Evolutionary conservation across 2,888 invertebrate species (phyloP).

Genomic region (Agrotis ipsilon): DNA sequence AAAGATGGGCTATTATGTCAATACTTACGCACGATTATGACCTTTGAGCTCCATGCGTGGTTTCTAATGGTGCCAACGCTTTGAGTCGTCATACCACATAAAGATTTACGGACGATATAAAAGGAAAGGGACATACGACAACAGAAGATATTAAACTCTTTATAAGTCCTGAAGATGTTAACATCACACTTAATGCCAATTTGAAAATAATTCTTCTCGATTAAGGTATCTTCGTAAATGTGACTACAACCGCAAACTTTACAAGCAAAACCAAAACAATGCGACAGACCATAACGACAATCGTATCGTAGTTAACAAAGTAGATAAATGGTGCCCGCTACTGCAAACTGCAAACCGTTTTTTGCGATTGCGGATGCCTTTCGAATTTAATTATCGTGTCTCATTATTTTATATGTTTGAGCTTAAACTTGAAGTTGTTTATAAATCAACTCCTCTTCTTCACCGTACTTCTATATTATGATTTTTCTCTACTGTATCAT

Average conservation of each 20-base stretch:
- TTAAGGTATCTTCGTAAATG: background rate
- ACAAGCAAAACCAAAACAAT: too few species aligned
- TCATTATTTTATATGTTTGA: too few species aligned
- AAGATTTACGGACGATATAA: constrained; percentile 19
- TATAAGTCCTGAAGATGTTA: constrained; percentile 1
- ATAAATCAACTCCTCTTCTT: too few species aligned
- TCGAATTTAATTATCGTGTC: too few species aligned
- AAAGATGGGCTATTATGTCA: constrained; percentile 61
- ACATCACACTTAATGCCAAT: background rate
- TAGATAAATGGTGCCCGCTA: too few species aligned
- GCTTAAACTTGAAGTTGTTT: too few species aligned
- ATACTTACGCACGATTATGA: constrained; percentile 56
- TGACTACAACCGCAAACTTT: background rate
- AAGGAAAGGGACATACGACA: constrained; percentile 4
- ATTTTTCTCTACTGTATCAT: too few species aligned
- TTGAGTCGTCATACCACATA: constrained; percentile 21
- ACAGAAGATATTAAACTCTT: background rate
- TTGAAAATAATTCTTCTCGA: background rate
- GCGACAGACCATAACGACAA: too few species aligned
- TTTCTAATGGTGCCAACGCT: constrained; percentile 47
- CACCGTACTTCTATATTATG: too few species aligned
- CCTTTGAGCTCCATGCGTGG: constrained; percentile 53
- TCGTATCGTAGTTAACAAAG: too few species aligned
- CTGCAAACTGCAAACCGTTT: too few species aligned
- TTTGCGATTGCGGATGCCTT: too few species aligned